Percentiles rank a stretch among this genome's conserved stretches.
These are phyloP conservation scores for Drosophila ezoana DNA, from an alignment of 2,888 invertebrate genomes.

Conservation along the genomic window DNA sequence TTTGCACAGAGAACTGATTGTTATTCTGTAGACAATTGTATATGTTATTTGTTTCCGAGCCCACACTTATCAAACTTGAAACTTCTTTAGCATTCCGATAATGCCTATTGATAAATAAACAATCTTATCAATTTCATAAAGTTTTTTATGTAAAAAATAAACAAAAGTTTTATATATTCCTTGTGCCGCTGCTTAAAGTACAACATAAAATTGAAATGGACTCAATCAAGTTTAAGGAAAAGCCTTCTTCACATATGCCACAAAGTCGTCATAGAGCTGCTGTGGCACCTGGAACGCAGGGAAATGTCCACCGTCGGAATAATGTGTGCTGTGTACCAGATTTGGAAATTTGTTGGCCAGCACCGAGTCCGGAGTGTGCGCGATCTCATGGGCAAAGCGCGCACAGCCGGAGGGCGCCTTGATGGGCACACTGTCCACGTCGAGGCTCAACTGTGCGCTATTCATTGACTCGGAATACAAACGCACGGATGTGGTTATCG, in stretches of 20 bases:
- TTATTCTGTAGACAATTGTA: constrained; percentile 27
- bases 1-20: constrained; percentile 26
- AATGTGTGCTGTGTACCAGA: constrained; percentile 88
- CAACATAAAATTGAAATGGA: constrained; percentile 9
- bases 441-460: constrained; percentile 52
- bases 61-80: not conserved
- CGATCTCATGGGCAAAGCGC: constrained; percentile 89
- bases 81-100: not conserved
- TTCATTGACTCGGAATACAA: constrained; percentile 88
- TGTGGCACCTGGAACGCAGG: constrained; percentile 92
- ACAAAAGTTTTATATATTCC: constrained; percentile 32
- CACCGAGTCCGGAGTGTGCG: constrained; percentile 87
- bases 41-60: constrained; percentile 13
- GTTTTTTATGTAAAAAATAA: constrained; percentile 1
- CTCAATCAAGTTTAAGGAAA: constrained; percentile 12
- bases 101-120: constrained; percentile 1
- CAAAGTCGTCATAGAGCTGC: constrained; percentile 90
- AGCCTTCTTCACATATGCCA: constrained; percentile 86
- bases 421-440: constrained; percentile 86
- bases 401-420: constrained; percentile 90
- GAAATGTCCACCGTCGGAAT: constrained; percentile 93
- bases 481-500: constrained; percentile 89
- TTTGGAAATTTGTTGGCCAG: constrained; percentile 88
- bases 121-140: not conserved
- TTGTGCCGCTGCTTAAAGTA: constrained; percentile 29